Percentiles rank a stretch among this genome's conserved stretches.
Conservation (phyloP, 2,113 vertebrate genomes). For the Microcebus jonahi region DNA sequence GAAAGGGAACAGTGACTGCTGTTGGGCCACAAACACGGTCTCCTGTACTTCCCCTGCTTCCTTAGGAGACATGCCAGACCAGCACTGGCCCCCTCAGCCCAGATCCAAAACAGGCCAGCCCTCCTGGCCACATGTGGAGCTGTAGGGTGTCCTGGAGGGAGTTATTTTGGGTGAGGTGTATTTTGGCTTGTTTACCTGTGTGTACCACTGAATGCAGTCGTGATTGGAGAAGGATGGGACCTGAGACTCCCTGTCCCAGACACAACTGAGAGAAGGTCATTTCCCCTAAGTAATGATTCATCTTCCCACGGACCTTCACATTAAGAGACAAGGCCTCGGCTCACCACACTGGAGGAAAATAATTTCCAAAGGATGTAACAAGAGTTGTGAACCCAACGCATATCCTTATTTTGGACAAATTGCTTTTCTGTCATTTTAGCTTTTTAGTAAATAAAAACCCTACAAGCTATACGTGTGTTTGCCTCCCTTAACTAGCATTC, state of each 20-base stretch:
- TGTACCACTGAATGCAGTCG: slow-evolving; percentile 41
- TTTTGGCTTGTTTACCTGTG: slow-evolving; percentile 71
- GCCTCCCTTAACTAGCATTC: slow-evolving; percentile 53
- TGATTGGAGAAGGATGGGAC: not conserved
- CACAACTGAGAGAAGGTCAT: not conserved
- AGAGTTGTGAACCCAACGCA: not conserved
- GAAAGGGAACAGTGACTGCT: slow-evolving; percentile 22
- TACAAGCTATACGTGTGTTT: not conserved
- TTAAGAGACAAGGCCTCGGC: not conserved
- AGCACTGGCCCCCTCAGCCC: not conserved
- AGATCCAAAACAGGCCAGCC: not conserved
- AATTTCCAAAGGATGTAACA: not conserved
- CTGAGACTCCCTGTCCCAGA: slow-evolving; percentile 11
- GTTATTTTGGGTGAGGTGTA: slow-evolving; percentile 71
- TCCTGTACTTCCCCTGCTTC: slow-evolving; percentile 46
- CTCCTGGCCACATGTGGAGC: slow-evolving; percentile 23
- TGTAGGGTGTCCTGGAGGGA: not conserved
- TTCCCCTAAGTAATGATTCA: not conserved
- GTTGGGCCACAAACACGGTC: not conserved
- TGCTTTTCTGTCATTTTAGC: slow-evolving; percentile 18
- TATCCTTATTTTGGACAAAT: not conserved
- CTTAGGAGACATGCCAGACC: slow-evolving; percentile 68
- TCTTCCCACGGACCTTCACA: not conserved
- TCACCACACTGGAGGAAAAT: not conserved
- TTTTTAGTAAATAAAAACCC: slow-evolving; percentile 53